These are phyloP conservation scores for Nettapus auritus DNA, from an alignment of 2,113 vertebrate species.

Conservation along the genomic window DNA sequence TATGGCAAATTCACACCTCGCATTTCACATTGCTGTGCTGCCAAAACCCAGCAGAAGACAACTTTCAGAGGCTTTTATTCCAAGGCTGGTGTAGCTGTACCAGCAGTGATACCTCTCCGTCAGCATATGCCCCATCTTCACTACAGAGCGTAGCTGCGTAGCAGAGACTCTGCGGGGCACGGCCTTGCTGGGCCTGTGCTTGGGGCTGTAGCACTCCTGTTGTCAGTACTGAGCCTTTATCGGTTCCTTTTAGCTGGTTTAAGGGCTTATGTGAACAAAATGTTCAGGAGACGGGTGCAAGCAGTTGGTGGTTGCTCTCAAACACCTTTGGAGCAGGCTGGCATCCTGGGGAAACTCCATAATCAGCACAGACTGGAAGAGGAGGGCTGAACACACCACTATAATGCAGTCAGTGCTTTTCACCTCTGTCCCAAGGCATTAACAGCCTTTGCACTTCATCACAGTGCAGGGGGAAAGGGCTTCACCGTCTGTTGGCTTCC, in stretches of 20 bases:
- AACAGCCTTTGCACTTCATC: not conserved
- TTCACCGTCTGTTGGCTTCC: not conserved
- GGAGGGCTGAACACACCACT: not conserved
- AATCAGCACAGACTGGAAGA: not conserved
- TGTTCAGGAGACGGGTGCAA: not conserved
- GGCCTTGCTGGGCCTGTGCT: not conserved
- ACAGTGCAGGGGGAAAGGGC: not conserved
- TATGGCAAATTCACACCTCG: conserved; percentile 39
- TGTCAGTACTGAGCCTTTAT: not conserved
- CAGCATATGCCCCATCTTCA: not conserved
- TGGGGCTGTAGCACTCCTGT: not conserved
- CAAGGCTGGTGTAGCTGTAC: not conserved
- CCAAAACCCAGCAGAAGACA: conserved; percentile 40
- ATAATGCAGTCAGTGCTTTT: not conserved
- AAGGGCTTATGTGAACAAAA: not conserved
- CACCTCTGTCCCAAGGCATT: not conserved
- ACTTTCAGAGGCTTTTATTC: not conserved
- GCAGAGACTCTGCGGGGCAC: not conserved
- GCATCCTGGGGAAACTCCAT: not conserved
- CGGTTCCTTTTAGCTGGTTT: not conserved
- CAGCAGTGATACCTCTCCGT: conserved; percentile 5
- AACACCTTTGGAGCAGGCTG: not conserved
- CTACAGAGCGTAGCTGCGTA: not conserved
- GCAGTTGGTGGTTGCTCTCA: accelerated
- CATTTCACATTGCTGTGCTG: conserved; percentile 40